Percentiles rank a stretch among this genome's conserved stretches.
Evolutionary conservation across 2,113 vertebrate genomes (phyloP).

Genomic region (Scalopus aquaticus): DNA sequence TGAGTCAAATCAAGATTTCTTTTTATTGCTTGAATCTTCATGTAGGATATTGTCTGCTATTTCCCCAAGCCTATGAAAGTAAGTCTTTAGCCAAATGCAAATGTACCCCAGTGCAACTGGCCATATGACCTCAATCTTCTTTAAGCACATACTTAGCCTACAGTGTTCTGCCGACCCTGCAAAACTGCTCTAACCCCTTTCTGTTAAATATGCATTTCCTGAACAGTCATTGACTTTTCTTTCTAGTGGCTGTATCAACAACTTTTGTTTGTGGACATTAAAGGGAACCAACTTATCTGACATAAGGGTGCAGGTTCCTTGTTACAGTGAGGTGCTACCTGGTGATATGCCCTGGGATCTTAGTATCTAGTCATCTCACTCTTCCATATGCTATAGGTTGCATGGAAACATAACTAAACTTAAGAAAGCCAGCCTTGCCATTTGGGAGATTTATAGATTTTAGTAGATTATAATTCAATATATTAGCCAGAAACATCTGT

Average conservation of each 20-base stretch:
- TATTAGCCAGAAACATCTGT: neutral
- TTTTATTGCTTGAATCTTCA: slow-evolving; percentile 32
- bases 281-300: neutral
- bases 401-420: neutral
- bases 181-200: slow-evolving; percentile 26
- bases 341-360: neutral
- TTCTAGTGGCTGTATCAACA: neutral
- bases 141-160: neutral
- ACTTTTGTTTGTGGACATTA: neutral
- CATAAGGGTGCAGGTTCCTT: neutral
- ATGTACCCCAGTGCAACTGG: neutral
- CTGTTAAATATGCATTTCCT: slow-evolving; percentile 38
- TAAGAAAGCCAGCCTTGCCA: neutral
- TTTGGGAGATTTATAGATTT: neutral
- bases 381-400: neutral
- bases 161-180: neutral
- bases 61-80: neutral
- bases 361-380: neutral
- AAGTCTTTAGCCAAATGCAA: slow-evolving; percentile 39
- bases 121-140: neutral
- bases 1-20: neutral
- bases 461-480: neutral
- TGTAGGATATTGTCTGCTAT: slow-evolving; percentile 9
- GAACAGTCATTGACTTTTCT: slow-evolving; percentile 34
- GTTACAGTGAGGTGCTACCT: neutral